Percentiles rank a stretch among this genome's conserved stretches.
These are phyloP conservation scores for Pheosia gnoma DNA, from an alignment of 2,888 invertebrate genomes.

Conservation along the genomic window DNA sequence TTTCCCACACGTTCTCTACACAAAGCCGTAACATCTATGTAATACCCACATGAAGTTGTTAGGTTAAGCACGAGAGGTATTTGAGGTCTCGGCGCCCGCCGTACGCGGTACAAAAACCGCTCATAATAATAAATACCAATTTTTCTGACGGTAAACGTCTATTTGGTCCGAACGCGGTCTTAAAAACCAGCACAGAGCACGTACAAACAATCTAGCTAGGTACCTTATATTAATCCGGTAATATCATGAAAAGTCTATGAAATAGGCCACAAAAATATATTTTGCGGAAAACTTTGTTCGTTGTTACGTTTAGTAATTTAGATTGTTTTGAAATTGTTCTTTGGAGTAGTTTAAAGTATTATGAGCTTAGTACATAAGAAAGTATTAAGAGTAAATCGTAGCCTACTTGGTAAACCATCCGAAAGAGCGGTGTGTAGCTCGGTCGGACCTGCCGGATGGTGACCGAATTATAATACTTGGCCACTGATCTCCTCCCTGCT, in stretches of 20 bases:
- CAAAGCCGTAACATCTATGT: constrained; percentile 35
- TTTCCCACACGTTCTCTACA: constrained; percentile 19
- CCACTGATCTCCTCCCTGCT: too few relatives aligned
- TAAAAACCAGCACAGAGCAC: constrained; percentile 37
- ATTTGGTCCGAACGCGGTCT: constrained; percentile 23
- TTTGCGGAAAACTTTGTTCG: neutral
- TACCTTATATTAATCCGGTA: constrained; percentile 38
- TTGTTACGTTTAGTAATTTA: too few relatives aligned
- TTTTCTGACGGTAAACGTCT: constrained; percentile 46
- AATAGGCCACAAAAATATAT: constrained; percentile 7
- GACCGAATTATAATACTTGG: too few relatives aligned
- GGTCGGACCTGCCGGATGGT: too few relatives aligned
- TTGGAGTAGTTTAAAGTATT: too few relatives aligned
- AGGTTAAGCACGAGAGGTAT: constrained; percentile 53
- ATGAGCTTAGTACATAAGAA: too few relatives aligned
- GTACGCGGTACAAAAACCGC: constrained; percentile 43
- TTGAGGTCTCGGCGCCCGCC: constrained; percentile 37
- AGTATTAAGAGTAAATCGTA: too few relatives aligned
- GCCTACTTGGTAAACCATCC: too few relatives aligned
- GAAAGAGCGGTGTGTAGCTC: too few relatives aligned
- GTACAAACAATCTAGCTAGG: constrained; percentile 46
- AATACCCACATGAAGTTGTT: constrained; percentile 32
- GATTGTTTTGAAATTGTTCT: too few relatives aligned
- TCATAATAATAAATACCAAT: constrained; percentile 63
- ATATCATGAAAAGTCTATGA: constrained; percentile 27